phyloP scores from a whole-genome alignment of 2,888 invertebrate genomes.

The Eristalis pertinax region DNA sequence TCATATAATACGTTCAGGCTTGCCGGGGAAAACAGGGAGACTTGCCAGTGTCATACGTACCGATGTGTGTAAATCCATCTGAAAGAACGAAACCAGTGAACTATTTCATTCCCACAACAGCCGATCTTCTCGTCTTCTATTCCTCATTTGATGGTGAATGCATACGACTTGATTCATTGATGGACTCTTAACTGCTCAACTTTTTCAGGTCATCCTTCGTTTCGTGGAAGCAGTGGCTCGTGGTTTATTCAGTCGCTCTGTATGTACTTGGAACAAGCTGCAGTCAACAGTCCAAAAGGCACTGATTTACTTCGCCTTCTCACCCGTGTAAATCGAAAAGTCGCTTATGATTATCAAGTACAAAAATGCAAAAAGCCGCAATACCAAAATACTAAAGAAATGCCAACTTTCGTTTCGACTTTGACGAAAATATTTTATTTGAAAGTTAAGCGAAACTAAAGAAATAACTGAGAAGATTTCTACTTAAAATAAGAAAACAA shows the following conservation, averaged over 20 bases:
- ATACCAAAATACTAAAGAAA: conserved; percentile 82
- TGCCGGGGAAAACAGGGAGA: conserved; percentile 83
- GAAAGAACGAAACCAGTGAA: conserved; percentile 75
- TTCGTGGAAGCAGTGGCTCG: conserved; percentile 86
- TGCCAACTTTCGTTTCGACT: conserved; percentile 86
- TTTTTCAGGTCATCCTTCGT: conserved; percentile 84
- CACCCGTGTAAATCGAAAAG: conserved; percentile 84
- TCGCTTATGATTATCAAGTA: conserved; percentile 86
- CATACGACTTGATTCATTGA: not conserved
- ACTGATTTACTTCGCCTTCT: conserved; percentile 85
- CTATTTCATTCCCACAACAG: conserved; percentile 86
- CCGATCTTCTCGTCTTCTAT: conserved; percentile 87
- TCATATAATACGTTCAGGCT: conserved; percentile 81
- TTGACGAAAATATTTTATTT: conserved; percentile 85
- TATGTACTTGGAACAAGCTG: conserved; percentile 82
- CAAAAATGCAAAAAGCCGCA: conserved; percentile 76
- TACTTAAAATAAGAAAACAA: too few relatives aligned
- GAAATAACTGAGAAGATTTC: too few relatives aligned
- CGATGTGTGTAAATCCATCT: conserved; percentile 75
- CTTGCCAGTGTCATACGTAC: conserved; percentile 80
- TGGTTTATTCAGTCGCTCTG: conserved; percentile 89
- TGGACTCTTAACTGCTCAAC: too few relatives aligned
- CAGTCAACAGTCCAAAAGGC: conserved; percentile 81
- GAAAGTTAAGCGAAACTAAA: conserved; percentile 75
- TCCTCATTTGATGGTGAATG: conserved; percentile 86